These are phyloP conservation scores for Cacatua alba DNA, from an alignment of 2,113 vertebrate species.

Conservation along the genomic window DNA sequence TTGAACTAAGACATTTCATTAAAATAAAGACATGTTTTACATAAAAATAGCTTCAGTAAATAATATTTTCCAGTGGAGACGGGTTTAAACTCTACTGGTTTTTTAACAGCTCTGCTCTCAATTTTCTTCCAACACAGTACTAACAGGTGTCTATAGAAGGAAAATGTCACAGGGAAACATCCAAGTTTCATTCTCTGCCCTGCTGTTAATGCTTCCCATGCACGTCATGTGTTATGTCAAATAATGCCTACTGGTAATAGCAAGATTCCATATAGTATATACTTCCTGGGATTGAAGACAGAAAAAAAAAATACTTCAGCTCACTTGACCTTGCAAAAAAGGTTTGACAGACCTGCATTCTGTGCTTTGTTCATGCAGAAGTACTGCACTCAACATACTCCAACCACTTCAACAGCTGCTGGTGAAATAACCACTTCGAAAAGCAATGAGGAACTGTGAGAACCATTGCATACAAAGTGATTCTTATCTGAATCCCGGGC, in stretches of 20 bases:
- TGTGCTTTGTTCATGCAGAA: background rate
- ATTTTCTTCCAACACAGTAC: background rate
- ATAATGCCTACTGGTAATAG: background rate
- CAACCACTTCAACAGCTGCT: background rate
- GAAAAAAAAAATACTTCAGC: background rate
- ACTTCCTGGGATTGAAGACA: background rate
- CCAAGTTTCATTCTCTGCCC: background rate
- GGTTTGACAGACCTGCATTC: background rate
- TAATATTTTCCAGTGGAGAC: background rate
- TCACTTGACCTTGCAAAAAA: background rate
- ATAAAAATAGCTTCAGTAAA: background rate
- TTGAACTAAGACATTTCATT: constrained; percentile 12
- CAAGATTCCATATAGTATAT: background rate
- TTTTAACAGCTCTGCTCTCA: background rate
- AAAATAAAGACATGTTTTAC: background rate
- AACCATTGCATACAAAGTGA: background rate
- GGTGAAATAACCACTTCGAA: background rate
- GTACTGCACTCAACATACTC: background rate
- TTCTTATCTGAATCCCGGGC: background rate
- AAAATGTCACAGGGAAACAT: background rate
- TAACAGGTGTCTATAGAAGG: background rate
- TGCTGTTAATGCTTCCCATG: background rate
- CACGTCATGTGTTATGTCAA: background rate
- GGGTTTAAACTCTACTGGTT: background rate
- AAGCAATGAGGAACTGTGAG: background rate